Conservation (phyloP, 2,113 vertebrate species). For the Indri indri region DNA sequence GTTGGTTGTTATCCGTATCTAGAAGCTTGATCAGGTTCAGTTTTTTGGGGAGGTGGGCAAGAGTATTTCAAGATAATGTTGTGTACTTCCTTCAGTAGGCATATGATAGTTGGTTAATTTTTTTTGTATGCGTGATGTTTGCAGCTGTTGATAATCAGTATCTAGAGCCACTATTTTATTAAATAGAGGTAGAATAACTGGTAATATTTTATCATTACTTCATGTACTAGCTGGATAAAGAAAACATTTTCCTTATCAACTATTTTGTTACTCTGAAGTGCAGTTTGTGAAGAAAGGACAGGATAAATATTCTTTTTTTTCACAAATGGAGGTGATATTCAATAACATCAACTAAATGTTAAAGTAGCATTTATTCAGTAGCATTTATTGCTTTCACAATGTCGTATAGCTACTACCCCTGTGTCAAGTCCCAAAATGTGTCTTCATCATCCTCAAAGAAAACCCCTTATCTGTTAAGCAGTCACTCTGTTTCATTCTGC, state of each 20-base stretch:
- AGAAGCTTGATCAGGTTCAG: background rate
- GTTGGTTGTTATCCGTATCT: background rate
- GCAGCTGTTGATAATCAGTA: background rate
- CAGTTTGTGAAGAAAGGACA: background rate
- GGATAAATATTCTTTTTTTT: background rate
- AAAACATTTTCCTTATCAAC: background rate
- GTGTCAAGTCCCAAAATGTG: background rate
- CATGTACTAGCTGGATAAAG: background rate
- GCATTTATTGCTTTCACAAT: background rate
- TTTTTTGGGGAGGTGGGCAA: background rate
- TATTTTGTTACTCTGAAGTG: background rate
- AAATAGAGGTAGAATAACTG: background rate
- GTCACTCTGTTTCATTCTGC: background rate
- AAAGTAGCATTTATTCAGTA: background rate
- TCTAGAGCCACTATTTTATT: background rate
- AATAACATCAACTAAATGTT: background rate
- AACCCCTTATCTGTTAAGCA: background rate
- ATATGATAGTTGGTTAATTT: background rate
- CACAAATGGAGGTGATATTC: background rate
- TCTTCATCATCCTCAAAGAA: background rate
- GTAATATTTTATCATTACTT: background rate
- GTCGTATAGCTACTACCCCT: too few relatives aligned
- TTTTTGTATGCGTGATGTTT: background rate
- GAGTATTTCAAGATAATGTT: background rate
- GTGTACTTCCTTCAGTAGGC: background rate